phyloP scores from a whole-genome alignment of 2,797 vertebrate species.

The Poeciliopsis infans region DNA sequence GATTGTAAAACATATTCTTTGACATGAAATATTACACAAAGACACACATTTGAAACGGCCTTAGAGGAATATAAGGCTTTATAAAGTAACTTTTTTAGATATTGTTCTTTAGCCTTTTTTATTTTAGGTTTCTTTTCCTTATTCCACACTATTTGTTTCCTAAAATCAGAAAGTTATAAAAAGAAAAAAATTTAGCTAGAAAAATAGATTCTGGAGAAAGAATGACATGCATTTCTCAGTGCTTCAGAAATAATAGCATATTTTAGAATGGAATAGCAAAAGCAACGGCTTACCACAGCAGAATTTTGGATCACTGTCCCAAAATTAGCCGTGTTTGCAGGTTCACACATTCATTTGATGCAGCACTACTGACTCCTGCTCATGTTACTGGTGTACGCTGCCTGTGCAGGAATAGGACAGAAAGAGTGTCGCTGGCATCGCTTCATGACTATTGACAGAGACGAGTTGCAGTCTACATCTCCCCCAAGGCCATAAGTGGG shows the following conservation, averaged over 20 bases:
- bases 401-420: constrained; percentile 23
- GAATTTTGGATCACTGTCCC: constrained; percentile 21
- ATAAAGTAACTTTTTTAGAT: background rate
- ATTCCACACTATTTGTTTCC: background rate
- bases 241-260: constrained; percentile 1
- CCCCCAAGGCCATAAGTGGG: constrained; percentile 11
- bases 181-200: background rate
- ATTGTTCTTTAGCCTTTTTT: background rate
- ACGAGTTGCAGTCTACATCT: constrained; percentile 27
- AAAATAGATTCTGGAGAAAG: background rate
- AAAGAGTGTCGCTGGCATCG: constrained; percentile 11
- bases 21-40: background rate
- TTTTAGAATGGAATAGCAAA: constrained; percentile 18
- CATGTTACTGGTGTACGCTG: background rate
- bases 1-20: background rate
- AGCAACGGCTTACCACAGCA: constrained; percentile 5
- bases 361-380: constrained; percentile 28
- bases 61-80: background rate
- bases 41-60: background rate
- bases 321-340: constrained; percentile 41
- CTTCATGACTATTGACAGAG: constrained; percentile 13
- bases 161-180: background rate
- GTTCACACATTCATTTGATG: constrained; percentile 28
- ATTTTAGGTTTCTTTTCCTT: background rate
- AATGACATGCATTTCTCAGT: background rate